Conservation (phyloP, 2,888 invertebrate genomes). For the Philereme vetulata region DNA sequence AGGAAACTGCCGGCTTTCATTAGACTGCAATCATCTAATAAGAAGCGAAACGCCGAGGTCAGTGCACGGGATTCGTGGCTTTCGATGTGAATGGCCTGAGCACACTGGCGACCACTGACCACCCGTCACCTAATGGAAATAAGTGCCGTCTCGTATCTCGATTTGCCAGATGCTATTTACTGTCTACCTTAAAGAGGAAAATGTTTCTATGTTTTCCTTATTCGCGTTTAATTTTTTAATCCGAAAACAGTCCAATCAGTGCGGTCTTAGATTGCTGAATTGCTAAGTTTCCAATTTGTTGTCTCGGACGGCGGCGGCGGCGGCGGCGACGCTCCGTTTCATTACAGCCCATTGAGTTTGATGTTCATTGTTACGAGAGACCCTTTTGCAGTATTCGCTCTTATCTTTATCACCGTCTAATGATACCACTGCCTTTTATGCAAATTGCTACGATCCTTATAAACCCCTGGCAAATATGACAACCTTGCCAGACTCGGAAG, state of each 20-base stretch:
- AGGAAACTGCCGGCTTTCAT: constrained; percentile 27
- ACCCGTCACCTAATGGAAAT: constrained; percentile 20
- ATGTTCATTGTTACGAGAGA: constrained; percentile 33
- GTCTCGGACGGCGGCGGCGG: constrained; percentile 13
- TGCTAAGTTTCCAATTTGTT: constrained; percentile 20
- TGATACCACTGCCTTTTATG: constrained; percentile 25
- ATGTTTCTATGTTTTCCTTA: constrained; percentile 2
- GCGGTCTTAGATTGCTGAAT: constrained; percentile 24
- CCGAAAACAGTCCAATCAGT: constrained; percentile 14
- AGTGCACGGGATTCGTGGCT: constrained; percentile 35
- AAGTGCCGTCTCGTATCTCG: constrained; percentile 17
- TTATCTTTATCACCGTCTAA: constrained; percentile 27
- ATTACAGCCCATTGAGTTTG: constrained; percentile 30
- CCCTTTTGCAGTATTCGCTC: constrained; percentile 19
- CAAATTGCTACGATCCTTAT: constrained; percentile 21
- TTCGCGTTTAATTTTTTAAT: constrained; percentile 7
- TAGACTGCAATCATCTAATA: constrained; percentile 37
- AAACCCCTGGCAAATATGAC: constrained; percentile 33
- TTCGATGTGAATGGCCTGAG: constrained; percentile 37
- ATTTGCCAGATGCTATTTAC: constrained; percentile 15
- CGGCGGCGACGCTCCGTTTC: not conserved
- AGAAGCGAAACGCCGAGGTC: constrained; percentile 39
- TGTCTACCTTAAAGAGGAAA: constrained; percentile 6
- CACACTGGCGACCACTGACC: constrained; percentile 2
- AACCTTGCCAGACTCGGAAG: constrained; percentile 17